Conservation (phyloP, 2,888 invertebrate genomes). For the Erebia aethiops region DNA sequence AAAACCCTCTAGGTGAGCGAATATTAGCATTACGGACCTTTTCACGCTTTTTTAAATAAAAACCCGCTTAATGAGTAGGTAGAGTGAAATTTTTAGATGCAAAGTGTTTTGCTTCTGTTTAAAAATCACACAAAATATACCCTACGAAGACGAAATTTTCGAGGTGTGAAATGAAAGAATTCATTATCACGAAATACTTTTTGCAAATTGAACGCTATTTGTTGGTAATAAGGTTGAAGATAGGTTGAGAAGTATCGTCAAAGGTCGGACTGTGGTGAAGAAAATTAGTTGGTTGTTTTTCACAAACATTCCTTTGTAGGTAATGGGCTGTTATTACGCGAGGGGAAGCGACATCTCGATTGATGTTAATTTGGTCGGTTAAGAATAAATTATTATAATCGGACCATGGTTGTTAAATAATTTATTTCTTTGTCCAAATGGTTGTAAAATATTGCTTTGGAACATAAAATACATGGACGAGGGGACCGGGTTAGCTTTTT, state of each 20-base stretch:
- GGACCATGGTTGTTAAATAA: slow-evolving; percentile 3
- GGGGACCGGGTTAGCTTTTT: neutral
- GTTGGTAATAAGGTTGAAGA: slow-evolving; percentile 11
- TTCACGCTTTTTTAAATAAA: slow-evolving; percentile 7
- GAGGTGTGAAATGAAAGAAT: slow-evolving; percentile 43
- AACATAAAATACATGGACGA: neutral
- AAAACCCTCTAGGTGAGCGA: slow-evolving; percentile 1
- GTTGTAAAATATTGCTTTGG: neutral
- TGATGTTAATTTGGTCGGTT: slow-evolving; percentile 28
- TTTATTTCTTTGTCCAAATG: slow-evolving; percentile 6
- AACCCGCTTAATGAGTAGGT: neutral
- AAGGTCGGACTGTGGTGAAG: slow-evolving; percentile 16
- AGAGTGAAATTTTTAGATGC: neutral
- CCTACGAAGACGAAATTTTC: slow-evolving; percentile 31
- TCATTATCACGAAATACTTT: slow-evolving; percentile 34
- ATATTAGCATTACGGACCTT: neutral
- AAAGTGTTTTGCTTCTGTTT: slow-evolving; percentile 8
- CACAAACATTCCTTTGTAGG: slow-evolving; percentile 39
- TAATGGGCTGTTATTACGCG: slow-evolving; percentile 36
- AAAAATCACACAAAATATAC: slow-evolving; percentile 12
- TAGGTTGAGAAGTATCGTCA: neutral
- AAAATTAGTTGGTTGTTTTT: slow-evolving; percentile 39
- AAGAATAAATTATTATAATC: slow-evolving; percentile 25
- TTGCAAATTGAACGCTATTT: slow-evolving; percentile 7
- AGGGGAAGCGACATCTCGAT: slow-evolving; percentile 16